These are phyloP conservation scores for Pteropus alecto DNA, from an alignment of 2,113 vertebrate species.

Conservation along the genomic window DNA sequence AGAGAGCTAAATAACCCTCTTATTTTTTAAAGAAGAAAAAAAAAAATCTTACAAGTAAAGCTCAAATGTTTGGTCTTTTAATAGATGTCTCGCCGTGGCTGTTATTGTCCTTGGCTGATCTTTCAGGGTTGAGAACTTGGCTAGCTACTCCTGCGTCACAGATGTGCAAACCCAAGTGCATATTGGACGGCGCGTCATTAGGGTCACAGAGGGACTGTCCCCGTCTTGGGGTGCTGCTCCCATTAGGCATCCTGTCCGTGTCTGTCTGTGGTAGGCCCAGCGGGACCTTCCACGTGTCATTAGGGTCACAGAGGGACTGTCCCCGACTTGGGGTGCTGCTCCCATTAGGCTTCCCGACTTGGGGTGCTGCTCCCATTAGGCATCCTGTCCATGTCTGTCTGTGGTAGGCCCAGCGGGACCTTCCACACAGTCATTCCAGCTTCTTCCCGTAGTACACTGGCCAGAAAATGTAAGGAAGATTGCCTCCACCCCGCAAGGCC, in stretches of 20 bases:
- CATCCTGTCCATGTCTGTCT: not conserved
- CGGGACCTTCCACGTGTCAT: not conserved
- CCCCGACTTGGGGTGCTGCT: not conserved
- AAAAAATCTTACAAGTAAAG: slow-evolving; percentile 1
- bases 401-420: not conserved
- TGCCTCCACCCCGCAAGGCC: not conserved
- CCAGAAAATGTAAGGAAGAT: not conserved
- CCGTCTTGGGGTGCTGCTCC: not conserved
- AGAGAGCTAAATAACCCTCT: slow-evolving; percentile 49
- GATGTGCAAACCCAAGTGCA: not conserved
- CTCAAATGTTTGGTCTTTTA: not conserved
- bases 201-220: not conserved
- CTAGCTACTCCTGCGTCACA: not conserved
- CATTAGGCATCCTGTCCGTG: not conserved
- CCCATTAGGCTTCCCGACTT: not conserved
- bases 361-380: not conserved
- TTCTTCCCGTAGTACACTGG: not conserved
- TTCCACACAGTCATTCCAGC: not conserved
- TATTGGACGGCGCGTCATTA: fast-evolving
- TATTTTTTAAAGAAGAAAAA: not conserved
- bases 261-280: not conserved
- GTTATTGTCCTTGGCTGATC: not conserved
- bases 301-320: not conserved
- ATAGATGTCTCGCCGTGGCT: not conserved
- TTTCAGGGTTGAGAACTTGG: not conserved